These are phyloP conservation scores for Steromphala cineraria DNA, from an alignment of 2,888 invertebrate species.

Conservation along the genomic window DNA sequence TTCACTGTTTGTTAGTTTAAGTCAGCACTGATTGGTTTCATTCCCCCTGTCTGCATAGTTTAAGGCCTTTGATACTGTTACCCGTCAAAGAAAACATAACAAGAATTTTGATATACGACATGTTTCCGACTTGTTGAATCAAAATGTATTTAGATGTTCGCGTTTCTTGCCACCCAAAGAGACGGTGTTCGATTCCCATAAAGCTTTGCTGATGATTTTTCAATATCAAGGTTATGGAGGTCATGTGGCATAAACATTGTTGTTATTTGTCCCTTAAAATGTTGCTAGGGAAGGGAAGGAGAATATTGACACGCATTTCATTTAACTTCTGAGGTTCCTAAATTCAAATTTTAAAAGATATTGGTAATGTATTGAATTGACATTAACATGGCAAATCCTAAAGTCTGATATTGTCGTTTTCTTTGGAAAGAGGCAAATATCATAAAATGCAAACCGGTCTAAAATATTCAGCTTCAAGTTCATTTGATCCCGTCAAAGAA, in stretches of 20 bases:
- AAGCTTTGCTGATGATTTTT: not conserved
- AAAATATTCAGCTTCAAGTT: no score
- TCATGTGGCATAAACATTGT: not conserved
- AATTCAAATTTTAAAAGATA: no score
- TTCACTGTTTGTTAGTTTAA: slow-evolving; percentile 5
- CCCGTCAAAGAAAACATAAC: slow-evolving; percentile 13
- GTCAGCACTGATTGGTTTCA: slow-evolving; percentile 1
- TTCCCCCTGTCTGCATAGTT: slow-evolving; percentile 4
- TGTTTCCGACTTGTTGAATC: not conserved
- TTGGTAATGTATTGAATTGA: no score
- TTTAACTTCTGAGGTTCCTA: no score
- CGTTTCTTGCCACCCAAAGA: not conserved
- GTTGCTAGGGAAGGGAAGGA: not conserved
- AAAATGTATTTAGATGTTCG: not conserved
- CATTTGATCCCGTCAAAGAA: no score
- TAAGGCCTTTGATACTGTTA: not conserved
- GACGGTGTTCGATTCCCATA: not conserved
- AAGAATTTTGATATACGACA: slow-evolving; percentile 12
- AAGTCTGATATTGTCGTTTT: no score
- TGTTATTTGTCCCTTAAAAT: not conserved
- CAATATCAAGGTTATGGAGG: slow-evolving; percentile 14
- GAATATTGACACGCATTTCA: no score
- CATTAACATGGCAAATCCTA: no score
- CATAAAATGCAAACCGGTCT: no score
- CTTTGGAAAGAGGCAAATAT: no score